Evolutionary conservation across 2,888 invertebrate genomes (phyloP), one percentile per base, ranked within the genome.

Genomic region (Drosophila bunnanda): DNA sequence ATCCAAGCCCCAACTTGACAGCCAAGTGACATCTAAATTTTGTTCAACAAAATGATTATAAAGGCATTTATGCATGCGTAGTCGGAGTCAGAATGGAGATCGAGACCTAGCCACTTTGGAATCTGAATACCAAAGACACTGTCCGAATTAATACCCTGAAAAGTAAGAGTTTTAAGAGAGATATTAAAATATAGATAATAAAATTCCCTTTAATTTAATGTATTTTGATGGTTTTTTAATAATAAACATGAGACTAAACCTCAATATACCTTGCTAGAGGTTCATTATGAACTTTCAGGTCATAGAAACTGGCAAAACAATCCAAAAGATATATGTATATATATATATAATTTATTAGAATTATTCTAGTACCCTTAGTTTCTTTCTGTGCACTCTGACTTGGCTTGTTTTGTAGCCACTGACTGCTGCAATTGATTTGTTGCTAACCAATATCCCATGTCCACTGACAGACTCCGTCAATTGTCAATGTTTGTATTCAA

Each of bases 1-100:
- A 78, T 80, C 67, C 67, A 67, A 48, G 71, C 65, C 66, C 73
- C 72, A 59, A 65, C 25, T 20, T 86, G 89, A 90, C 89, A 89
- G 89, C 70, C 78, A 77, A 88, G 84, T 89, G 89, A 89, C 86
- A 76, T 90, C 89, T 89, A 90, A 90, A 90, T 89, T 89, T 84
- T 79, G 82, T 78, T 77, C 84, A 80, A 76, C 79, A 61, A 86
- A 88, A 86, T 84, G 87, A 88, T 88, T 88, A 88, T 88, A 79
- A 79, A 84, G 81, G 87, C 84, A 84, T 84, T 88, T 84, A 85
- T 85, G 87, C 88, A 85, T 89, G 88, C 89, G 83, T 85, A 78
- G 80, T 75, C 57, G 36, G 34, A 53, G 50, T 34, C 74, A 66
- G 59, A 60, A 44, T 30, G 28, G 52, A 59, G 58, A 36, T 48